Percentiles rank a stretch among this genome's conserved stretches.
Conservation (phyloP, 1,140 invertebrate species). For the Zaprionus vittiger region DNA sequence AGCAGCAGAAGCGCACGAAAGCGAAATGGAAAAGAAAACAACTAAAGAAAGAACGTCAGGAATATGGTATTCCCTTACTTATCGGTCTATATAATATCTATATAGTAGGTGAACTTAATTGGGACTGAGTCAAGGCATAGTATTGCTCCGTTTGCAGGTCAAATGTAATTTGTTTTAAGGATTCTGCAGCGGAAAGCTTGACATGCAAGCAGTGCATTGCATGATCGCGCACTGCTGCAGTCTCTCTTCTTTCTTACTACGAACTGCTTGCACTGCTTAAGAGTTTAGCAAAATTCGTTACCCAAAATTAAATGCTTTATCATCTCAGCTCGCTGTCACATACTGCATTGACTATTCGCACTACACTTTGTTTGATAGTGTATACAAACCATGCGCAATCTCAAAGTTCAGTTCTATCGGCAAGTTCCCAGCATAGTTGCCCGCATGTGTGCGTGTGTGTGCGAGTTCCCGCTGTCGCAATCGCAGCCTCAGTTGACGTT, state of each 20-base stretch:
- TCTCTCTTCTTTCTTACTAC: not conserved
- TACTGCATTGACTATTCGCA: not conserved
- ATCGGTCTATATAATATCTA: too few relatives aligned
- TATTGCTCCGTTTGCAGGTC: not conserved
- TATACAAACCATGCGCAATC: slow-evolving; percentile 11
- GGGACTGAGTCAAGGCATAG: not conserved
- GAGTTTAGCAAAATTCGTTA: not conserved
- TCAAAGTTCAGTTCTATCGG: slow-evolving; percentile 39
- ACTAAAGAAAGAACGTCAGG: not conserved
- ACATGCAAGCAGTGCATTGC: not conserved
- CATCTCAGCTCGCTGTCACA: not conserved
- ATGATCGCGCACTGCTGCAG: too few relatives aligned
- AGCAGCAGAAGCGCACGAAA: slow-evolving; percentile 13
- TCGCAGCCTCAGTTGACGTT: slow-evolving; percentile 18
- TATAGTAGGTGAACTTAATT: not conserved
- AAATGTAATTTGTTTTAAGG: not conserved
- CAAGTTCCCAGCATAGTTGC: slow-evolving; percentile 20
- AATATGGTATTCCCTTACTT: not conserved
- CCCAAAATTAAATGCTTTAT: too few relatives aligned
- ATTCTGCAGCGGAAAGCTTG: not conserved
- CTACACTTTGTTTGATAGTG: not conserved
- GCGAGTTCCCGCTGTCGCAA: not conserved
- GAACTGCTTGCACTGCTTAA: not conserved
- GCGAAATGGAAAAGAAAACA: slow-evolving; percentile 6
- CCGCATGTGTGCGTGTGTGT: not conserved